Evolutionary conservation across 2,113 vertebrate species (phyloP), one percentile per base, ranked within the genome.

Genomic region (Phaethornis superciliosus): DNA sequence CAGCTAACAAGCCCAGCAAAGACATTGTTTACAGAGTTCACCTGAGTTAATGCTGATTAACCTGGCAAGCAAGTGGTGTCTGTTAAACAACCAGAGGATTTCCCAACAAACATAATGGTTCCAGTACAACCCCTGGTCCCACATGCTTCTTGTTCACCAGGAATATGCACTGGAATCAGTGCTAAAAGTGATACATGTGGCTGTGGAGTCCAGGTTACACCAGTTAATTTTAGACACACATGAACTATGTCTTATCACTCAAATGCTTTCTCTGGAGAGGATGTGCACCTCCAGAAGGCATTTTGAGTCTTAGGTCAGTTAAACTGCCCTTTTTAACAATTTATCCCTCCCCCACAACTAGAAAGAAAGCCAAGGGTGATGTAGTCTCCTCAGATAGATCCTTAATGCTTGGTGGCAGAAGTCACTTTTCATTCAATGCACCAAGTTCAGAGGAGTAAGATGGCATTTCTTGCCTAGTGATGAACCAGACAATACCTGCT

Each of bases 391-490:
- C 68, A 71, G 54, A 90, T 9, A 92, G 85, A 88, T 86, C 32
- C 69, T 68, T 96, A 95, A 96, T 88, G 92, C 83, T 92, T 86
- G 92, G 85, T 94, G 96, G 95, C 96, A 94, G 90, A 85, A 95
- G 95, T 94, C 94, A 93, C 82, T 95, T 96, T 93, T 93, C 95
- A 92, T 92, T 94, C 94, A 79, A 93, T 54, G 68, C 35, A 77
- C 62, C 78, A 85, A 72, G 46, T 85, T 85, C 81, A 90, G 33
- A 82, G 68, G 83, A 58, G 54, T 58, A 96, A 88, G 89, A 94
- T 76, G 71, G 60, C 7, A 5, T 85, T 84, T 89, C 81, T 78
- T 80, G 74, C 81, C 86, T 74, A 32, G 64, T 35, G 54, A 76
- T 26, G 16, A 83, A 83, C 76, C 58, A 60, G 44, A 85, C 85